These are phyloP conservation scores for Machimus atricapillus DNA, from an alignment of 2,888 invertebrate species.

Conservation along the genomic window DNA sequence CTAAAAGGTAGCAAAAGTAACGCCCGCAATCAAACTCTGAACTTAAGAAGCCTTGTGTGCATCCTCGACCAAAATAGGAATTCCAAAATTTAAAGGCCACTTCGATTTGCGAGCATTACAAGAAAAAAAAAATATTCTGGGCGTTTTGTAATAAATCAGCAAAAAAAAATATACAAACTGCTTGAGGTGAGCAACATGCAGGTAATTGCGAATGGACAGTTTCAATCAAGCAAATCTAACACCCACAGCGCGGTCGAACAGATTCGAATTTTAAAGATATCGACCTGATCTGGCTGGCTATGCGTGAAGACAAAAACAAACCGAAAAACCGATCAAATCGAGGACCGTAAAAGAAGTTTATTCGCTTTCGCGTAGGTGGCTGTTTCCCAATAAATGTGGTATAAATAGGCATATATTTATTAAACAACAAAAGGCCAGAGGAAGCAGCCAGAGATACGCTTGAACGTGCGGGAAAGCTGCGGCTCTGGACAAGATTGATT, in stretches of 20 bases:
- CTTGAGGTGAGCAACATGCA: not conserved
- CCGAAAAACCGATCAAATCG: not conserved
- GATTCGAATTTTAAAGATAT: not conserved
- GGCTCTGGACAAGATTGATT: not conserved
- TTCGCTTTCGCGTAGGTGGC: not conserved
- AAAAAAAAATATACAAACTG: not conserved
- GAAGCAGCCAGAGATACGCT: not conserved
- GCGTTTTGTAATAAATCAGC: not conserved
- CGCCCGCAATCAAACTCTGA: not conserved
- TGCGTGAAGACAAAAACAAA: constrained; percentile 1
- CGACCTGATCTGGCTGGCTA: not conserved
- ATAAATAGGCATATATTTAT: not conserved
- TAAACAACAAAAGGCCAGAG: not conserved
- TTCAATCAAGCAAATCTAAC: constrained; percentile 12
- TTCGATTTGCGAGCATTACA: not conserved
- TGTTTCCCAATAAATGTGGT: not conserved
- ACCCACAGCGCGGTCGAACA: not conserved
- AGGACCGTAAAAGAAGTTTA: constrained; percentile 3
- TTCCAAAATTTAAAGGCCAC: not conserved
- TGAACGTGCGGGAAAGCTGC: not conserved
- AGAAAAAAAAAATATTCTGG: not conserved
- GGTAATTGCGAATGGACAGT: constrained; percentile 2
- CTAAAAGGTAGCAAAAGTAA: not conserved
- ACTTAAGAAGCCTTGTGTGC: not conserved
- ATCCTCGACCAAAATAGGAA: not conserved